Percentiles rank a stretch among this genome's conserved stretches.
These are phyloP conservation scores for Fistularia commersonii DNA, from an alignment of 2,797 vertebrate genomes.

Conservation along the genomic window DNA sequence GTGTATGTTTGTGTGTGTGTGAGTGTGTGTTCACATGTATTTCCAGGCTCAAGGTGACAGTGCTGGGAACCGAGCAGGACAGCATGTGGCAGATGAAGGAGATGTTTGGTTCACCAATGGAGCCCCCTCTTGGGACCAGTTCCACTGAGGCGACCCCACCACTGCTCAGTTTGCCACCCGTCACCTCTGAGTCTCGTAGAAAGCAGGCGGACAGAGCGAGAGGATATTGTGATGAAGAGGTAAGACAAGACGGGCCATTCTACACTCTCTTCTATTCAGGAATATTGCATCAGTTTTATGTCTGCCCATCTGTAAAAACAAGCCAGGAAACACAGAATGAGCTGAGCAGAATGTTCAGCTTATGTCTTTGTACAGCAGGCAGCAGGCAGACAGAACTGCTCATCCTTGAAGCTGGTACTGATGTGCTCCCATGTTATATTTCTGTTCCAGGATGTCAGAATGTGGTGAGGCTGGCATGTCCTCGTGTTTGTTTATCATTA, in stretches of 20 bases:
- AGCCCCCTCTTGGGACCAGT: slow-evolving; percentile 11
- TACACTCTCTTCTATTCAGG: no score
- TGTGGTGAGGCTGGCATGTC: no score
- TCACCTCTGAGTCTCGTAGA: slow-evolving; percentile 17
- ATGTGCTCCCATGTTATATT: no score
- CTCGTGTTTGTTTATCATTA: no score
- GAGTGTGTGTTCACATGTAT: slow-evolving; percentile 5
- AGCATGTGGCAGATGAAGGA: slow-evolving; percentile 43
- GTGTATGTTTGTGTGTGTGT: background rate
- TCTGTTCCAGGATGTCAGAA: no score
- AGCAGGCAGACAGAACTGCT: no score
- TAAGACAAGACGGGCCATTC: slow-evolving; percentile 9
- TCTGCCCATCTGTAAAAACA: no score
- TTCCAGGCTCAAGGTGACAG: slow-evolving; percentile 59
- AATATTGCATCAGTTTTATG: no score
- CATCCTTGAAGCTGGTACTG: no score
- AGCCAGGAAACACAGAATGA: no score
- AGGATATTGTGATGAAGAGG: slow-evolving; percentile 22
- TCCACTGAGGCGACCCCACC: slow-evolving; percentile 70
- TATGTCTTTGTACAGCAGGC: no score
- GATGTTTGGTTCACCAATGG: slow-evolving; percentile 28
- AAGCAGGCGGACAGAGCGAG: background rate
- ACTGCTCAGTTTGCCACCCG: slow-evolving; percentile 34
- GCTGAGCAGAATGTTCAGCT: no score
- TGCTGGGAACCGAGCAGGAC: slow-evolving; percentile 31